These are phyloP conservation scores for Acanthosoma haemorrhoidale DNA, from an alignment of 2,888 invertebrate species.

Conservation along the genomic window DNA sequence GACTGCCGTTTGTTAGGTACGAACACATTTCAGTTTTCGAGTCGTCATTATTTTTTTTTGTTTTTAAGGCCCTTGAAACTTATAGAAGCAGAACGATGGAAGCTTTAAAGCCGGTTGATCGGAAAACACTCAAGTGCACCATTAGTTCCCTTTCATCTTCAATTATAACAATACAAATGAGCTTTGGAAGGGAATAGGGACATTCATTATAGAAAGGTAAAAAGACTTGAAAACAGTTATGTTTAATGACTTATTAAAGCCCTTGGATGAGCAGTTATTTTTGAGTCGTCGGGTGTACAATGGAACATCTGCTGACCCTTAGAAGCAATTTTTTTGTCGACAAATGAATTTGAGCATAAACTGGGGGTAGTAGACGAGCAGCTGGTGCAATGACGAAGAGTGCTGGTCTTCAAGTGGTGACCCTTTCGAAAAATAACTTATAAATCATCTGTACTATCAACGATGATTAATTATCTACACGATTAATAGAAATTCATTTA, in stretches of 20 bases:
- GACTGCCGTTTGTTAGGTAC: too few species aligned
- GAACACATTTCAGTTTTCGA: not conserved
- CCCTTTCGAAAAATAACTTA: too few species aligned
- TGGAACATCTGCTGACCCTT: not conserved
- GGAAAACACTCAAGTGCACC: not conserved
- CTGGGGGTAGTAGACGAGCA: not conserved
- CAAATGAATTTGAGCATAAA: not conserved
- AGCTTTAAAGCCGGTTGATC: not conserved
- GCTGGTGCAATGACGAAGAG: too few species aligned
- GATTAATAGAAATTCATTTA: too few species aligned
- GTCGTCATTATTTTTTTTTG: not conserved
- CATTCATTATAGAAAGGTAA: not conserved
- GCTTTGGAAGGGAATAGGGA: not conserved
- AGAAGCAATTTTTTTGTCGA: not conserved
- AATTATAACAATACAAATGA: not conserved
- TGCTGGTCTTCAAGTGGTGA: too few species aligned
- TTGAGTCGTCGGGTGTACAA: not conserved
- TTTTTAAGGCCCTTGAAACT: not conserved
- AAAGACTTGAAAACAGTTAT: not conserved
- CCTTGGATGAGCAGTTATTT: not conserved
- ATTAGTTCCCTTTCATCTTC: not conserved
- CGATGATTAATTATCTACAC: too few species aligned
- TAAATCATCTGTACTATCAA: too few species aligned
- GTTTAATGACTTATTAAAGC: not conserved
- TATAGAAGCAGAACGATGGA: not conserved